Base-by-base conservation (phyloP, 2,888 invertebrate species). In the Caenorhabditis becei region DNA sequence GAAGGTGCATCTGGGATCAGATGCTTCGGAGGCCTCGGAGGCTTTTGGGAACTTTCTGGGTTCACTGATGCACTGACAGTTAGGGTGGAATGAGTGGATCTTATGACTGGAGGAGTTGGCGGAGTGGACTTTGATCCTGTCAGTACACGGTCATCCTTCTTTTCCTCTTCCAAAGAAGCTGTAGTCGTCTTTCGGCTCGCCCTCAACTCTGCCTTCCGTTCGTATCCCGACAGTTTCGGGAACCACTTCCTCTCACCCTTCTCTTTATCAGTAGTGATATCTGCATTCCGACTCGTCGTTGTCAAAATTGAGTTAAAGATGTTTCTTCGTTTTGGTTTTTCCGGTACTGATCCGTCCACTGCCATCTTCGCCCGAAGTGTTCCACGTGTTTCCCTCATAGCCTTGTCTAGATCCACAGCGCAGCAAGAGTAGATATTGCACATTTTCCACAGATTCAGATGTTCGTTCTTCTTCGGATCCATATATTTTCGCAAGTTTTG, bases 381-480 rank as follows among this genome's bases (percentile, higher is more conserved):
- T 8, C 58, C 16, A 20, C 78, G 41, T 4, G 78, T 78, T 28
- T 78, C 78, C 18, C 78, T 32, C 78, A 78, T 78, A 10, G 78
- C 78, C 14, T 78, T 78, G 35, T 78, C 78, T 18, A 78, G 26
- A 37, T 78, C 78, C 8, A 78, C 78, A 0, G 78, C 65, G 7
- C 62, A 53, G 11, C 61, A 71, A 10, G 78, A 78, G 44, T 78
- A 78, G 18, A 78, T 59, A 54, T 78, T 78, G 47, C 78, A 78
- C 41, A 78, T 14, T 53, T 78, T 78, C 78, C 78, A 78, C 20
- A 78, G 24, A 58, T 78, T 78, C 35, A 78, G 26, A 16, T 71
- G 71, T 18, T 78, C 78, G 53, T 78, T 78, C 41, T 71, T 78
- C 49, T 78, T 78, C 5, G 71, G 54, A 66, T 78, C 78, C 61